phyloP scores from a whole-genome alignment of 2,113 vertebrate genomes.

The Sceloporus undulatus region DNA sequence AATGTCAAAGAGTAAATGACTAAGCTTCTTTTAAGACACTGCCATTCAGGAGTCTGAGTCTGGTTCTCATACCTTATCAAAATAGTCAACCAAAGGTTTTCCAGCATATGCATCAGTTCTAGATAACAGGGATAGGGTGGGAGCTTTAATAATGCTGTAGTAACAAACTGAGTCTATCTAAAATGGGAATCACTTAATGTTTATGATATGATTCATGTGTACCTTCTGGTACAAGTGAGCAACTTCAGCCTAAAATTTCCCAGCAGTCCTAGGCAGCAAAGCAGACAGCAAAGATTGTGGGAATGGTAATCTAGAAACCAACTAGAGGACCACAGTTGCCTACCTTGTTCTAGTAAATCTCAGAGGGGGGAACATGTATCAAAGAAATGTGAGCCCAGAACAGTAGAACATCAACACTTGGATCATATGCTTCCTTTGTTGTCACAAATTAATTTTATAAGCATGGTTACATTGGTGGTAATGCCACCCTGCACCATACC shows the following conservation, averaged over 20 bases:
- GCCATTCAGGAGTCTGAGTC: background rate
- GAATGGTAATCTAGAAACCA: background rate
- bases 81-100: background rate
- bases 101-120: background rate
- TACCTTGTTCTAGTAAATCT: background rate
- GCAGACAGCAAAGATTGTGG: background rate
- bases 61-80: slow-evolving; percentile 6
- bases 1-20: background rate
- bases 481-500: too few species aligned
- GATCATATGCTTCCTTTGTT: background rate
- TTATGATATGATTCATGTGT: background rate
- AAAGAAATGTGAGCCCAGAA: background rate
- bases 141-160: background rate
- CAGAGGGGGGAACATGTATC: background rate
- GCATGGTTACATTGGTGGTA: too few species aligned
- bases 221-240: too few species aligned
- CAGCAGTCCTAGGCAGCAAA: background rate
- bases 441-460: background rate
- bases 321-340: too few species aligned
- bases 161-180: slow-evolving; percentile 4
- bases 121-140: background rate
- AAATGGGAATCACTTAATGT: slow-evolving; percentile 18
- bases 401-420: background rate
- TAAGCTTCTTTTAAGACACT: background rate
- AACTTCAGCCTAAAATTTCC: too few species aligned